Conservation (phyloP, 2,888 invertebrate species). For the Iphiclides podalirius region DNA sequence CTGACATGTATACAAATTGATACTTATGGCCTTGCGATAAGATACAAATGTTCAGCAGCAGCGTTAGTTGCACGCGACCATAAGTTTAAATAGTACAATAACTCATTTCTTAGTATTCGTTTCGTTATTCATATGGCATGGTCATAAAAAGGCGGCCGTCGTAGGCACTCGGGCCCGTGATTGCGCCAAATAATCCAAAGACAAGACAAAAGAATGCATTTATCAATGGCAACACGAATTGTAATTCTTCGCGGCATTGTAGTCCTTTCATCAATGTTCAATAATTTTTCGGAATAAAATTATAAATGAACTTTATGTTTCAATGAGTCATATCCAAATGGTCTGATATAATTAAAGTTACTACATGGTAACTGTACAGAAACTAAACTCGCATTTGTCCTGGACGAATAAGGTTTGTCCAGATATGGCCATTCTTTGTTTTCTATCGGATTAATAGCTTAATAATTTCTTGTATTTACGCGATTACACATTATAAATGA, state of each 20-base stretch:
- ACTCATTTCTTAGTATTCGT: slow-evolving; percentile 22
- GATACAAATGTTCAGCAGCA: neutral
- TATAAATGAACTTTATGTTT: too few relatives aligned
- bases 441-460: too few relatives aligned
- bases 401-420: too few relatives aligned
- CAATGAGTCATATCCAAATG: too few relatives aligned
- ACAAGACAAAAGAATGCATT: slow-evolving; percentile 18
- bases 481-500: too few relatives aligned
- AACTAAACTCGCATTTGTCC: too few relatives aligned
- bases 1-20: neutral
- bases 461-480: too few relatives aligned
- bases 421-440: too few relatives aligned
- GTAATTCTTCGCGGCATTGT: neutral
- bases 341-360: too few relatives aligned
- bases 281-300: too few relatives aligned
- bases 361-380: too few relatives aligned
- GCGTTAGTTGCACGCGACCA: neutral
- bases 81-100: slow-evolving; percentile 17
- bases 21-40: neutral
- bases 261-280: neutral
- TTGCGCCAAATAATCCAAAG: slow-evolving; percentile 13
- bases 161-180: slow-evolving; percentile 8
- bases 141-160: slow-evolving; percentile 16
- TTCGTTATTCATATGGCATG: slow-evolving; percentile 21
- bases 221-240: slow-evolving; percentile 17